Base-by-base conservation (phyloP, 1,140 invertebrate genomes). In the honey bee (Apis mellifera) region DNA sequence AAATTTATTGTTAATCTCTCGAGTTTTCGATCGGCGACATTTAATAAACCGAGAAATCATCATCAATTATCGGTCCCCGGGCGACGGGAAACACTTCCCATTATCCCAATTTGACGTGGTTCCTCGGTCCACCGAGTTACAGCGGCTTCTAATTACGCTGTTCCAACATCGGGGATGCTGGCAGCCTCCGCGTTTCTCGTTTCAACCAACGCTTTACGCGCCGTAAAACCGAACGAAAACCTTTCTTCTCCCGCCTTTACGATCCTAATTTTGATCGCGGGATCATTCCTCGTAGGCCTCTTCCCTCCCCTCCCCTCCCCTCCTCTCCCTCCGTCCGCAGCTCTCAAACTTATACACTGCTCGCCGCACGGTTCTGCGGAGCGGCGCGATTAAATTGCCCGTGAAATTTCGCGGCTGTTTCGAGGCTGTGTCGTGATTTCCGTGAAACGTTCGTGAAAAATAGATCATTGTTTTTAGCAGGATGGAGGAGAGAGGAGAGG, bases 71-170 rank as follows among this genome's bases (percentile, higher is more conserved):
- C n/a, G n/a, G n/a, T 15, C 78, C 26, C 69, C 55, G 26, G 55
- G 57, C 62, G 64, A 54, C 48, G 78, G n/a, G n/a, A n/a, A 76
- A 64, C 54, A 42, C 4, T 42, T 17, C 13, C 32, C n/a, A n/a
- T n/a, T n/a, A n/a, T n/a, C 55, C 71, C 82, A 81, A 89, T 88
- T 89, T 86, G 88, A 88, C 86, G 86, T 78, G 66, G 66, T 86
- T 83, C 84, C 83, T 86, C 32, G 5, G 5, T 42, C 7, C 32
- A 79, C 85, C 86, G n/a, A 86, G 86, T 86, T 86, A 78, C 82
- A 87, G 76, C 72, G 76, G 75, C 75, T 64, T 78, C 76, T 87
- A 87, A 87, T 87, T 87, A 87, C 81, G 72, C 73, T 68, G 70
- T 78, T 87, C 84, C 75, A n/a, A n/a, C 81, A 65, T 79, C 74